These are phyloP conservation scores for Petroica traversi DNA, from an alignment of 2,113 vertebrate genomes.

Conservation along the genomic window DNA sequence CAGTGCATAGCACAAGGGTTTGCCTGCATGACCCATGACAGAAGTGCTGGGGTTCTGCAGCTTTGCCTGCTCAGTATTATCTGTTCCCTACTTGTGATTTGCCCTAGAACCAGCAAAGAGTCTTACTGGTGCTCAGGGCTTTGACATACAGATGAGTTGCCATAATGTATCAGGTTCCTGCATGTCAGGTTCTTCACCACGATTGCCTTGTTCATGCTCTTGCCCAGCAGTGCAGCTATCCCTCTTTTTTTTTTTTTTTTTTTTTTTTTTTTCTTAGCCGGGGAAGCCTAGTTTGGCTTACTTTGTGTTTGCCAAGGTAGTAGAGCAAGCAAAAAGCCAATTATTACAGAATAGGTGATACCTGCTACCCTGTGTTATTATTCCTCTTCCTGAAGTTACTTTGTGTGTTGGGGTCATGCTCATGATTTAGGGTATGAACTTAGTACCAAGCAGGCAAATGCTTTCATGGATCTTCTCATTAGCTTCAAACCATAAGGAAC, in stretches of 20 bases:
- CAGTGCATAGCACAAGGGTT: not conserved
- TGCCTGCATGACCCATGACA: not conserved
- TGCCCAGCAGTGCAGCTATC: not conserved
- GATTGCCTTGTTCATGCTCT: not conserved
- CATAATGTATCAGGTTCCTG: not conserved
- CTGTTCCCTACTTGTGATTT: not conserved
- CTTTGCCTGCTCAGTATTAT: not conserved
- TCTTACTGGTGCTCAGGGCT: not conserved
- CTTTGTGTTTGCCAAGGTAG: not conserved
- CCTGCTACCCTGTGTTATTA: not conserved
- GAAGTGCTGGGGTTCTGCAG: not conserved
- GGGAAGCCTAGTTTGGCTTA: not conserved
- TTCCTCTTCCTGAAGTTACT: not conserved
- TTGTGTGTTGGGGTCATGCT: not conserved
- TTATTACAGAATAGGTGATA: not conserved
- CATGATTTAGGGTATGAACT: not conserved
- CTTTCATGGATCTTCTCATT: conserved; percentile 8
- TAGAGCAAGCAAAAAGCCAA: not conserved
- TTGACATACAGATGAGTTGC: not conserved
- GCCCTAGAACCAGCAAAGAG: no score
- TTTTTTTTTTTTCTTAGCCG: not conserved
- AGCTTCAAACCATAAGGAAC: conserved; percentile 14
- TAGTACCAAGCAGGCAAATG: not conserved
- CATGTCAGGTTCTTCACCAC: not conserved
- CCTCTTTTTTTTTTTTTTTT: not conserved